phyloP scores from a whole-genome alignment of 1,140 invertebrate species.

The Phocides pigmalion region DNA sequence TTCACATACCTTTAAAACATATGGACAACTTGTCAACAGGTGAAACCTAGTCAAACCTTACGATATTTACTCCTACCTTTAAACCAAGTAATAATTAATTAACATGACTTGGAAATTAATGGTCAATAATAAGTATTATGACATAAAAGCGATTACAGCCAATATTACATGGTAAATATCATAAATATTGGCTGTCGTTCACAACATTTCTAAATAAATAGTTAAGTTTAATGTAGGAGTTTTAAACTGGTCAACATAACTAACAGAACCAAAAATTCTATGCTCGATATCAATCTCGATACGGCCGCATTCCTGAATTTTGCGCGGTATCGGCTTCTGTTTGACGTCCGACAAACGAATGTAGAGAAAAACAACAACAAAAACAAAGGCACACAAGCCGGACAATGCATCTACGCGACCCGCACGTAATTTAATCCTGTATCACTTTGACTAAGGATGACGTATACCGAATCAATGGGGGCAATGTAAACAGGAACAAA shows the following conservation, averaged over 20 bases:
- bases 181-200: too few species aligned
- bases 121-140: too few species aligned
- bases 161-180: too few species aligned
- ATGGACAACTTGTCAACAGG: too few species aligned
- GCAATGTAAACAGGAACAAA: constrained; percentile 36
- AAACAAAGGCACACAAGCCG: constrained; percentile 51
- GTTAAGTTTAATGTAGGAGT: too few species aligned
- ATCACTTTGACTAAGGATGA: constrained; percentile 67
- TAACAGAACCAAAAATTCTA: background rate
- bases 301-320: constrained; percentile 62
- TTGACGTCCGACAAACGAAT: constrained; percentile 73
- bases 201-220: too few species aligned
- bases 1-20: too few species aligned
- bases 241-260: background rate
- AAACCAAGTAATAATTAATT: too few species aligned
- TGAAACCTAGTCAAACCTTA: too few species aligned
- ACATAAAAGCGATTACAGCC: too few species aligned
- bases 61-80: too few species aligned
- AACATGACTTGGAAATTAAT: too few species aligned
- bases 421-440: constrained; percentile 69
- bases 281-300: constrained; percentile 47
- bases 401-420: constrained; percentile 44
- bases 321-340: constrained; percentile 69
- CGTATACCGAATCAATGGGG: constrained; percentile 48
- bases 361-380: constrained; percentile 55